These are phyloP conservation scores for Venturia canescens DNA, from an alignment of 1,140 invertebrate species.

Conservation along the genomic window DNA sequence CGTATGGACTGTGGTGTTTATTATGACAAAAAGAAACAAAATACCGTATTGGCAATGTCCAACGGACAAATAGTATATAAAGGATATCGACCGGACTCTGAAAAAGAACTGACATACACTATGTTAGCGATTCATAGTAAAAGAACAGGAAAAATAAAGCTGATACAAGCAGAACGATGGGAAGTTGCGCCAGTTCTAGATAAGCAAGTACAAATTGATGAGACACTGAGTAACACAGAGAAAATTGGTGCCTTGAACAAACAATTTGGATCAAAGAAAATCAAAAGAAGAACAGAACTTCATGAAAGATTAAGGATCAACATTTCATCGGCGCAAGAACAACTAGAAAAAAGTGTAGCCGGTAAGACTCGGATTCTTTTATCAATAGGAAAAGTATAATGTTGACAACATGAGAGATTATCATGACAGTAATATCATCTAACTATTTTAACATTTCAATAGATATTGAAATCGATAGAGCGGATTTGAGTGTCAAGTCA, in stretches of 20 bases:
- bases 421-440: no score
- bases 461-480: slow-evolving; percentile 65
- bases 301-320: slow-evolving; percentile 75
- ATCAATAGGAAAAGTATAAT: background rate
- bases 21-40: slow-evolving; percentile 60
- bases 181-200: slow-evolving; percentile 69
- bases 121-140: slow-evolving; percentile 73
- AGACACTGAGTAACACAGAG: slow-evolving; percentile 40
- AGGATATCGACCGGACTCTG: slow-evolving; percentile 65
- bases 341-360: slow-evolving; percentile 73
- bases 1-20: slow-evolving; percentile 70
- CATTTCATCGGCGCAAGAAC: slow-evolving; percentile 72
- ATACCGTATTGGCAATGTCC: slow-evolving; percentile 67
- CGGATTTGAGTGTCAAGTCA: slow-evolving; percentile 55
- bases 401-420: background rate
- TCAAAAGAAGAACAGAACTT: slow-evolving; percentile 75
- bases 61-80: slow-evolving; percentile 70
- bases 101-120: slow-evolving; percentile 62
- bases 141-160: slow-evolving; percentile 66
- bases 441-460: background rate
- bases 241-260: slow-evolving; percentile 70
- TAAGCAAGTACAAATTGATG: slow-evolving; percentile 46
- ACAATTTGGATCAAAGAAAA: slow-evolving; percentile 78
- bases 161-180: slow-evolving; percentile 70
- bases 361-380: slow-evolving; percentile 64